Percentiles rank a stretch among this genome's conserved stretches.
Conservation (phyloP, 2,113 vertebrate species). For the Chaenogobius annularis region DNA sequence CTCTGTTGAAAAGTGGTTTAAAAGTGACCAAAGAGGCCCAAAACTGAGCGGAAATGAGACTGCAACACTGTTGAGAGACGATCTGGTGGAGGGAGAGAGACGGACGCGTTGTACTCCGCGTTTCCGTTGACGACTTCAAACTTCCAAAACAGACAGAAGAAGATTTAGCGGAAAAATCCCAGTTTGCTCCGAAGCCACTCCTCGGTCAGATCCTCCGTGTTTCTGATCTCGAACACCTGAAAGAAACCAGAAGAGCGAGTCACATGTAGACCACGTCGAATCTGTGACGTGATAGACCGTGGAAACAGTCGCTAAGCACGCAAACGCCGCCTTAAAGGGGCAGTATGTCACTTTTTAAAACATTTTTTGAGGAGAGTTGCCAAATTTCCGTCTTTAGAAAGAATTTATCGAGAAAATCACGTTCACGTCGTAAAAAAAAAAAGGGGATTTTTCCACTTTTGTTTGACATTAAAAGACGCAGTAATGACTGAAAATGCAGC, state of each 20-base stretch:
- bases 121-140: conserved; percentile 40
- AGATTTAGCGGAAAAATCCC: conserved; percentile 89
- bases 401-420: too few relatives aligned
- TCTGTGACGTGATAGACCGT: too few relatives aligned
- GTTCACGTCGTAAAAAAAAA: too few relatives aligned
- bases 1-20: neutral
- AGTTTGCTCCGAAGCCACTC: conserved; percentile 96
- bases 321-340: too few relatives aligned
- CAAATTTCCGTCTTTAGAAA: too few relatives aligned
- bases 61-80: conserved; percentile 49
- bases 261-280: too few relatives aligned
- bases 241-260: neutral
- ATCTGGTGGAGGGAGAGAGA: conserved; percentile 35
- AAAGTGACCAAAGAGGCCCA: neutral
- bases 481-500: too few relatives aligned
- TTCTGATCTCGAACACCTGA: conserved; percentile 98
- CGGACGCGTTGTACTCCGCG: conserved; percentile 40
- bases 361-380: too few relatives aligned
- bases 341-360: too few relatives aligned
- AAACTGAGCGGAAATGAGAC: neutral
- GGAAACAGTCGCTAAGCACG: too few relatives aligned
- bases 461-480: too few relatives aligned
- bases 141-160: neutral
- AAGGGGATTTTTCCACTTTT: too few relatives aligned
- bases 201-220: conserved; percentile 96